A percentile compares a stretch with the other conserved stretches of the same genome.
phyloP scores from a whole-genome alignment of 2,888 invertebrate genomes.

The Crocallis elinguaria region DNA sequence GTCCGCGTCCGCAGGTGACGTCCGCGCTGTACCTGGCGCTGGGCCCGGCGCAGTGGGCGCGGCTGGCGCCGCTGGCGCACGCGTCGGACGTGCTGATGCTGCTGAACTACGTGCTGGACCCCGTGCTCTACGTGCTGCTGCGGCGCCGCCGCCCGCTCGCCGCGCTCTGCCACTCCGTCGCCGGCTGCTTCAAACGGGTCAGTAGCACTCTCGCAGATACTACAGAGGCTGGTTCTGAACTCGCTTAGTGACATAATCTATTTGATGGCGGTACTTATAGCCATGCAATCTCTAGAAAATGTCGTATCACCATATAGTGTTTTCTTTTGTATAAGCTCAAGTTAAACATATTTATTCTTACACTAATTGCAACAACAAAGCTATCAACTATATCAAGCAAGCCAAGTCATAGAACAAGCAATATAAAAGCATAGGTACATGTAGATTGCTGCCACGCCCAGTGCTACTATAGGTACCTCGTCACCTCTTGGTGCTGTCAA shows the following conservation, averaged over 20 bases:
- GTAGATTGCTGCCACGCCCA: too few species aligned
- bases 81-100: constrained; percentile 91
- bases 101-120: constrained; percentile 93
- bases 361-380: too few species aligned
- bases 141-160: constrained; percentile 67
- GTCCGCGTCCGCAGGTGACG: constrained; percentile 64
- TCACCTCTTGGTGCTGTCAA: too few species aligned
- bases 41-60: constrained; percentile 56
- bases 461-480: too few species aligned
- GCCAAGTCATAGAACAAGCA: too few species aligned
- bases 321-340: too few species aligned
- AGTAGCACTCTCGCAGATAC: constrained; percentile 7
- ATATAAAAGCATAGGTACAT: too few species aligned
- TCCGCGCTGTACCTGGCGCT: constrained; percentile 81
- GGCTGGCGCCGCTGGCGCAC: constrained; percentile 69
- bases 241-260: neutral
- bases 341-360: too few species aligned
- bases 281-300: too few species aligned
- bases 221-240: neutral
- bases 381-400: too few species aligned
- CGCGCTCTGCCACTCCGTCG: constrained; percentile 60
- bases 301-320: too few species aligned
- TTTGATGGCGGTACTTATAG: too few species aligned
- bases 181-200: constrained; percentile 74
- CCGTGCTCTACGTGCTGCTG: constrained; percentile 92